Evolutionary conservation across 2,797 vertebrate genomes (phyloP).

Genomic region (Merluccius polli): DNA sequence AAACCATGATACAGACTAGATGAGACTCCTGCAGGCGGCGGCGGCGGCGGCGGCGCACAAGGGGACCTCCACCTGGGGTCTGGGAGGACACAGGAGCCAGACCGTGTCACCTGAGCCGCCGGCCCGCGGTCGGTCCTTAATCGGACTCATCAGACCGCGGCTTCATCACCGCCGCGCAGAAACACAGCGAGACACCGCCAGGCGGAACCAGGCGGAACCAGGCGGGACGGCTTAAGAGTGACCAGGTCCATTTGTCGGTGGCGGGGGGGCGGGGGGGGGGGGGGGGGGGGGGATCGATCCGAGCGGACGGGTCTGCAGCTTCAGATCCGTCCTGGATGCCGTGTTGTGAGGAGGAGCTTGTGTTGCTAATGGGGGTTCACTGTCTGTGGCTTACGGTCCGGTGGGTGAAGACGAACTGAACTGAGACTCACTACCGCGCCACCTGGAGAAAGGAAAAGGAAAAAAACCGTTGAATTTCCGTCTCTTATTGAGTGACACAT

Average conservation of each 20-base stretch:
- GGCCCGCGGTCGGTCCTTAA: background rate
- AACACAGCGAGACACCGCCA: background rate
- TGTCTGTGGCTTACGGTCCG: slow-evolving; percentile 36
- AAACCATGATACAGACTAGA: slow-evolving; percentile 33
- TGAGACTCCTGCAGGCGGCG: slow-evolving; percentile 32
- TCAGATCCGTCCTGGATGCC: background rate
- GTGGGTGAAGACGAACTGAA: slow-evolving; percentile 16
- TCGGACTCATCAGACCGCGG: background rate
- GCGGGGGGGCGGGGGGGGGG: no score
- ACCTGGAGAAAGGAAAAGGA: slow-evolving; percentile 53
- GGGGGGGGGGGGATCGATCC: slow-evolving; percentile 11
- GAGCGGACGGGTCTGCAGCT: slow-evolving; percentile 43
- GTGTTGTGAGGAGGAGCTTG: background rate
- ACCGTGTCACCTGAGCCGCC: background rate
- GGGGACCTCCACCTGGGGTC: background rate
- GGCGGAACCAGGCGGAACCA: background rate
- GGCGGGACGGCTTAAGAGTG: background rate
- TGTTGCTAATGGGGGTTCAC: slow-evolving; percentile 2
- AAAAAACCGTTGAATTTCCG: background rate
- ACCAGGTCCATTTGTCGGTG: background rate
- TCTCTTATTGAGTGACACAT: background rate
- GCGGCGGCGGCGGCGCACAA: background rate
- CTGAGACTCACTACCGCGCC: slow-evolving; percentile 51
- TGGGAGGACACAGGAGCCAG: background rate
- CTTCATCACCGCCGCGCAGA: slow-evolving; percentile 18